Conservation (phyloP, 1,140 invertebrate genomes). For the Radopholus similis region DNA sequence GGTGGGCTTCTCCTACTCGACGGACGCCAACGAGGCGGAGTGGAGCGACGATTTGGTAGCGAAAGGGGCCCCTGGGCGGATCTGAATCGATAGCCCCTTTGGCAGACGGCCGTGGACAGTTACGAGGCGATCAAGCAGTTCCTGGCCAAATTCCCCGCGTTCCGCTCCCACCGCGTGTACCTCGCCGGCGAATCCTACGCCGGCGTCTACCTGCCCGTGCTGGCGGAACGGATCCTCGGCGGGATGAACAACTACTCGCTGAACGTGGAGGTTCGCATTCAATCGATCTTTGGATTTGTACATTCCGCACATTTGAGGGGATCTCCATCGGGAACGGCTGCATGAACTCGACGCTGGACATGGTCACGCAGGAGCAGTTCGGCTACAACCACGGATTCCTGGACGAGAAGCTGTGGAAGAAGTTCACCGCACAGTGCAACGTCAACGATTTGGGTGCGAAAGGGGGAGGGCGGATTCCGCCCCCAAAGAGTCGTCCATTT, state of each 20-base stretch:
- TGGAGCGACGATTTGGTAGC: conserved; percentile 35
- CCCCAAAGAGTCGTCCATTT: no score
- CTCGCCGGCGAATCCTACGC: conserved; percentile 63
- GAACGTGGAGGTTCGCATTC: conserved; percentile 3
- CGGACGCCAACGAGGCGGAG: conserved; percentile 1
- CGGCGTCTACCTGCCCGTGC: conserved; percentile 62
- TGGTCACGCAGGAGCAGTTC: conserved; percentile 36
- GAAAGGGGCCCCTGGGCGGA: no score
- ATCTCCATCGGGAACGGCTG: conserved; percentile 21
- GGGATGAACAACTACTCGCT: background rate
- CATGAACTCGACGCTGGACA: conserved; percentile 30
- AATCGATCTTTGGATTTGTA: background rate
- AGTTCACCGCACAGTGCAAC: conserved; percentile 15
- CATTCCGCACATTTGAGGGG: conserved; percentile 18
- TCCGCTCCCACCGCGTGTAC: conserved; percentile 61
- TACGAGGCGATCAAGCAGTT: conserved; percentile 63
- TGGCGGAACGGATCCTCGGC: conserved; percentile 61
- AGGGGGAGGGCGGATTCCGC: background rate
- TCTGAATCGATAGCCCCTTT: background rate
- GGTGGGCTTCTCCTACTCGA: conserved; percentile 33
- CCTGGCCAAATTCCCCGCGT: conserved; percentile 64
- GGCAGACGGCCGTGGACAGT: conserved; percentile 61
- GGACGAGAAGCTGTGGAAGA: conserved; percentile 49
- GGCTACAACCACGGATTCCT: conserved; percentile 50
- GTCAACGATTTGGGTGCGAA: background rate